Evolutionary conservation across 1,140 invertebrate genomes (phyloP).

Genomic region (Microplitis demolitor): DNA sequence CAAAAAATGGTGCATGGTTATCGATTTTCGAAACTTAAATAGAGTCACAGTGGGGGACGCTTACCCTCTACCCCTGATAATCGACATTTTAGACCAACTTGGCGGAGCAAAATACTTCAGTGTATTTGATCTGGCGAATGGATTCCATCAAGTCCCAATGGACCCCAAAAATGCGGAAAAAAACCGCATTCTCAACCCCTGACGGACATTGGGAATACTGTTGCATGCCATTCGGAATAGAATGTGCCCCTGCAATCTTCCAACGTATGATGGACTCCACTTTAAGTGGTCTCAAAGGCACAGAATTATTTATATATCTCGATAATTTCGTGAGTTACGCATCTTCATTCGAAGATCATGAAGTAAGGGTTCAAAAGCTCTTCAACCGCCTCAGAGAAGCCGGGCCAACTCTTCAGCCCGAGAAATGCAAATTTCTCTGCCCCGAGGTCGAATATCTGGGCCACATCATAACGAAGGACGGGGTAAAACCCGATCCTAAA

Average conservation of each 20-base stretch:
- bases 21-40: slow-evolving; percentile 15
- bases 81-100: slow-evolving; percentile 21
- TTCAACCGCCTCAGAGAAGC: not conserved
- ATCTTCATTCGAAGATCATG: not conserved
- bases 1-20: slow-evolving; percentile 10
- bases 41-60: slow-evolving; percentile 17
- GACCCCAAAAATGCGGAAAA: not conserved
- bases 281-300: not conserved
- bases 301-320: slow-evolving; percentile 33
- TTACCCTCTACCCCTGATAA: slow-evolving; percentile 9
- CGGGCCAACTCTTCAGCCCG: slow-evolving; percentile 6
- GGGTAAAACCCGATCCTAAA: not conserved
- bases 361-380: not conserved
- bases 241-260: slow-evolving; percentile 2
- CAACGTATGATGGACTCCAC: slow-evolving; percentile 19
- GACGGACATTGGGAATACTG: slow-evolving; percentile 7
- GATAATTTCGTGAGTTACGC: slow-evolving; percentile 26
- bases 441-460: slow-evolving; percentile 44
- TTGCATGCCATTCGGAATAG: slow-evolving; percentile 14
- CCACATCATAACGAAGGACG: not conserved
- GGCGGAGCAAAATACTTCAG: slow-evolving; percentile 11
- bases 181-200: slow-evolving; percentile 15
- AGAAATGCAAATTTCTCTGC: slow-evolving; percentile 17
- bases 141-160: slow-evolving; percentile 12
- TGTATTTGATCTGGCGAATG: not conserved